phyloP scores from a whole-genome alignment of 2,888 invertebrate genomes.

The Bembecia ichneumoniformis region DNA sequence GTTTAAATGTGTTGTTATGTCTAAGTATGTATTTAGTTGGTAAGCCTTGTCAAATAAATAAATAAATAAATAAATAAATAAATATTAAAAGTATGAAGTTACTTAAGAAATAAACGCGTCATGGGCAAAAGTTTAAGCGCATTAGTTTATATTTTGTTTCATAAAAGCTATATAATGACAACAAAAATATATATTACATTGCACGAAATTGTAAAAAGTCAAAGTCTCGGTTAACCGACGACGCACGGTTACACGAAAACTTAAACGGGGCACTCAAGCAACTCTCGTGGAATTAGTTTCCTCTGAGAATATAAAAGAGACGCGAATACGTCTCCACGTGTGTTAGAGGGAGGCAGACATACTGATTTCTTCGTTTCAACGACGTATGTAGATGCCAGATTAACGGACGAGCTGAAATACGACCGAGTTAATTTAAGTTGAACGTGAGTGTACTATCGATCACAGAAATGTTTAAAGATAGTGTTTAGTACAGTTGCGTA shows the following conservation, averaged over 20 bases:
- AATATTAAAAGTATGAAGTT: no score
- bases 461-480: not conserved
- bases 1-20: no score
- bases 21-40: no score
- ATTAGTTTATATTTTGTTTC: no score
- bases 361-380: constrained; percentile 20
- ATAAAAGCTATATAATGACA: no score
- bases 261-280: not conserved
- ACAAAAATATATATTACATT: no score
- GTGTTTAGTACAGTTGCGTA: not conserved
- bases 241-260: not conserved
- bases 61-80: no score
- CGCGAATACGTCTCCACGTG: not conserved
- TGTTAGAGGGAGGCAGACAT: not conserved
- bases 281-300: not conserved
- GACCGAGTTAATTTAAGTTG: constrained; percentile 43
- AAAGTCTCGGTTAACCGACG: no score
- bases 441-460: constrained; percentile 16
- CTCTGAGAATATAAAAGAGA: not conserved
- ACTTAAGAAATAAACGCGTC: no score
- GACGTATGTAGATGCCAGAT: constrained; percentile 39
- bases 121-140: no score
- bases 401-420: constrained; percentile 34
- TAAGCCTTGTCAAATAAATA: no score
- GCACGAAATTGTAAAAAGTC: no score